phyloP scores from a whole-genome alignment of 2,113 vertebrate species.

The Peromyscus leucopus region DNA sequence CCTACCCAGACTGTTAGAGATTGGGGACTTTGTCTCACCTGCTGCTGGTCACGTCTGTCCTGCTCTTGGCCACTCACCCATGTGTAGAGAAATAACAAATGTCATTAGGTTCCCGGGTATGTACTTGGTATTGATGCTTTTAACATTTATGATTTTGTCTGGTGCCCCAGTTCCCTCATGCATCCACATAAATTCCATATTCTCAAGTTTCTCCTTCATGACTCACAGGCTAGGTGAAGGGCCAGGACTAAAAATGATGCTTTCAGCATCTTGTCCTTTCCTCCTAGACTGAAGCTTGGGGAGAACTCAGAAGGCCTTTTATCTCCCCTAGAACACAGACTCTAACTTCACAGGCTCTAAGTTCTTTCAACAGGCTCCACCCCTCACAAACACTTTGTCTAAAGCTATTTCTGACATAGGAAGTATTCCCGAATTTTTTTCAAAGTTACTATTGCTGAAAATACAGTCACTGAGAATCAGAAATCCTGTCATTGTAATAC shows the following conservation, averaged over 20 bases:
- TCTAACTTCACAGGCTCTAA: neutral
- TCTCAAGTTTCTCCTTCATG: too few relatives aligned
- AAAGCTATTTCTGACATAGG: neutral
- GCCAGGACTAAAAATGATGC: too few relatives aligned
- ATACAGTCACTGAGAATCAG: neutral
- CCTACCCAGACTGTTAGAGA: too few relatives aligned
- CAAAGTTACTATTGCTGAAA: neutral
- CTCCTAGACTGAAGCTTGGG: too few relatives aligned
- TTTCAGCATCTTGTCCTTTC: too few relatives aligned
- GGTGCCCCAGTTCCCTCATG: too few relatives aligned
- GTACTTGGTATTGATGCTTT: too few relatives aligned
- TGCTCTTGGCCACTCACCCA: neutral
- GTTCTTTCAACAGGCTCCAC: neutral
- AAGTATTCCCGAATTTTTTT: neutral
- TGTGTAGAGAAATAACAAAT: slow-evolving; percentile 29
- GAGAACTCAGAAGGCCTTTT: neutral
- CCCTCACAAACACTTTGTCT: neutral
- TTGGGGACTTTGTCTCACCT: slow-evolving; percentile 21
- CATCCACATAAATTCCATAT: too few relatives aligned
- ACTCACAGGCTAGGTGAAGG: too few relatives aligned
- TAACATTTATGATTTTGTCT: too few relatives aligned
- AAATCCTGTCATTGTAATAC: neutral
- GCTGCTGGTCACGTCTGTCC: neutral
- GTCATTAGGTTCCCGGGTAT: too few relatives aligned
- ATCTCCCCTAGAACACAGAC: neutral